These are phyloP conservation scores for Rhipidura dahli DNA, from an alignment of 2,113 vertebrate species.

Conservation along the genomic window DNA sequence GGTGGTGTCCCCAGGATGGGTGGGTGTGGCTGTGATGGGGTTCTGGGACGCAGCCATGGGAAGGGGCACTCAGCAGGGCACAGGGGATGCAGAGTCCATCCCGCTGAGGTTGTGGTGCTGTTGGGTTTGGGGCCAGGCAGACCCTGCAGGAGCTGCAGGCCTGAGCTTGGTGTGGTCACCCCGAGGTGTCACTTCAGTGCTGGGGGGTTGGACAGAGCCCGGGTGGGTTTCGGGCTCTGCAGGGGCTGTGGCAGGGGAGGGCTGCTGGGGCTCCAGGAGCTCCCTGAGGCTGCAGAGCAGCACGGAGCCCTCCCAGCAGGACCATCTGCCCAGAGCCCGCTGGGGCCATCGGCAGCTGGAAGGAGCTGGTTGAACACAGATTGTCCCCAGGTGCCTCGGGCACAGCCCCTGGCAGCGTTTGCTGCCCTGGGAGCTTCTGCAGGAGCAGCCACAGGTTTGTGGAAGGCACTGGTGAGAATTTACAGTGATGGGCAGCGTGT, in stretches of 20 bases:
- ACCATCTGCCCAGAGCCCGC: background rate
- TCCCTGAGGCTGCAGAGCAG: background rate
- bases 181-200: background rate
- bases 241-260: too few relatives aligned
- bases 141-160: background rate
- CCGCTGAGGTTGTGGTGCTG: rapidly evolving
- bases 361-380: background rate
- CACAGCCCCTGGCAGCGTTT: background rate
- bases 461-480: background rate
- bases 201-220: rapidly evolving
- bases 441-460: background rate
- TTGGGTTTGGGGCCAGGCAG: too few relatives aligned
- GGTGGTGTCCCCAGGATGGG: too few relatives aligned
- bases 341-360: background rate
- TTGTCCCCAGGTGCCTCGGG: background rate
- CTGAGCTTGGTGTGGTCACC: background rate
- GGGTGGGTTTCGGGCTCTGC: background rate
- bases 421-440: background rate
- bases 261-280: background rate
- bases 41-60: background rate
- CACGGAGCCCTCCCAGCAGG: background rate
- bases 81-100: background rate
- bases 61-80: background rate
- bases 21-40: background rate
- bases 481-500: background rate